Evolutionary conservation across 2,113 vertebrate species (phyloP), one percentile per base, ranked within the genome.

Genomic region (Lophochroa leadbeateri): DNA sequence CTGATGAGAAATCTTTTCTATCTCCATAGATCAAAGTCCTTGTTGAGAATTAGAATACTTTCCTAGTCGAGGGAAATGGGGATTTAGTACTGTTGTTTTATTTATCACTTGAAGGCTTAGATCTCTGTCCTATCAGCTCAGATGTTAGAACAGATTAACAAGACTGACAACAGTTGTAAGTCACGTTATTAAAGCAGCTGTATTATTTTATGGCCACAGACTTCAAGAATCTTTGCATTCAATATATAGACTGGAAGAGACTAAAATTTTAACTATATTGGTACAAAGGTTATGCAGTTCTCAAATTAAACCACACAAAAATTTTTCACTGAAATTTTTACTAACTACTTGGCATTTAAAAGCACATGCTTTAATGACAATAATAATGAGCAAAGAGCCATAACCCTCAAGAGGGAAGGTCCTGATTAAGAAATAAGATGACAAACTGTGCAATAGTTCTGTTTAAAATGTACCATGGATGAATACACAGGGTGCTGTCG

Each of bases 291-390:
- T 93, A 46, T 68, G 53, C 4, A n/a, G 19, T 20, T 84, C 64
- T 74, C 33, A 49, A 33, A 0, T 70, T 84, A 93, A 97, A 86
- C 25, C 27, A 67, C 25, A 33, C 21, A 68, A 6, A 92, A 94
- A 55, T 3, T 53, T 88, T 84, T 82, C 65, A 46, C 37, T 94
- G 41, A 77, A 63, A 46, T 60, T 90, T 95, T 95, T 95, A 50
- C 53, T 92, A 75, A 87, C 90, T 82, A 71, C 33, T 84, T 90
- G 61, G 9, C 55, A 86, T 97, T 90, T 83, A 94, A 94, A 89
- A 88, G 11, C 69, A 75, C 44, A 55, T 88, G 17, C 43, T 91
- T 93, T 91, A 72, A 90, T 88, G 63, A 84, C 64, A 87, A 17
- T 65, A 93, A 69, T 55, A 44, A 88, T 86, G 25, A 95, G 43